Evolutionary conservation across 2,113 vertebrate genomes (phyloP).

Genomic region (Ophthalmolycus amberensis): DNA sequence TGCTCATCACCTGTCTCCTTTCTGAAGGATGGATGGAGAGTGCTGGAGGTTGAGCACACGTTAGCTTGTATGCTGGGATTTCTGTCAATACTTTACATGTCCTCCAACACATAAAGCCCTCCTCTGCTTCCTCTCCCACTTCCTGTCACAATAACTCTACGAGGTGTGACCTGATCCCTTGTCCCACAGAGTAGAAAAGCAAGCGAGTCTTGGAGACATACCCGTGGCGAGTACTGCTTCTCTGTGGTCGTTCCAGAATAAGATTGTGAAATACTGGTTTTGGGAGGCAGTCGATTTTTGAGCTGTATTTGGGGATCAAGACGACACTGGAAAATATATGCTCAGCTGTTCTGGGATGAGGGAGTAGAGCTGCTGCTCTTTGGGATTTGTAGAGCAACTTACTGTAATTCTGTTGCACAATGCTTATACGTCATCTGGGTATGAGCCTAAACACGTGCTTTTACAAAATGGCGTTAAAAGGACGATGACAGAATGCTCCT

Average conservation of each 20-base stretch:
- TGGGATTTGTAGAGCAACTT: constrained; percentile 21
- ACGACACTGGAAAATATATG: background rate
- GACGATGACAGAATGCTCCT: background rate
- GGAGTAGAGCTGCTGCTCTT: constrained; percentile 6
- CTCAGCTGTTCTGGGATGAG: constrained; percentile 5
- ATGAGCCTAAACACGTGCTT: background rate
- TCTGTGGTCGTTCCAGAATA: constrained; percentile 40
- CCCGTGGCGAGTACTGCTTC: constrained; percentile 5
- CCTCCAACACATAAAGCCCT: constrained; percentile 15
- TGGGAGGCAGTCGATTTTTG: background rate
- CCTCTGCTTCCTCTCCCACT: constrained; percentile 38
- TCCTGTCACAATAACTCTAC: constrained; percentile 27
- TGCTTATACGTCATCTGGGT: background rate
- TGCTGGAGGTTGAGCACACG: background rate
- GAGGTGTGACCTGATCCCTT: constrained; percentile 1
- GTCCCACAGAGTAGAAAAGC: constrained; percentile 35
- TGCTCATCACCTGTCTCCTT: constrained; percentile 43
- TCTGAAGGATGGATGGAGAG: constrained; percentile 53
- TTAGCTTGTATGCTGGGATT: background rate
- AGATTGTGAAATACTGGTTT: constrained; percentile 20
- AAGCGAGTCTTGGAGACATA: background rate
- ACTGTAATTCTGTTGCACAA: background rate
- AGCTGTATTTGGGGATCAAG: constrained; percentile 5
- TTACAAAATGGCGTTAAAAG: background rate
- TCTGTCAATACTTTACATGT: constrained; percentile 5